Evolutionary conservation across 1,140 invertebrate genomes (phyloP).

Genomic region (Proctacanthus coquilletti): DNA sequence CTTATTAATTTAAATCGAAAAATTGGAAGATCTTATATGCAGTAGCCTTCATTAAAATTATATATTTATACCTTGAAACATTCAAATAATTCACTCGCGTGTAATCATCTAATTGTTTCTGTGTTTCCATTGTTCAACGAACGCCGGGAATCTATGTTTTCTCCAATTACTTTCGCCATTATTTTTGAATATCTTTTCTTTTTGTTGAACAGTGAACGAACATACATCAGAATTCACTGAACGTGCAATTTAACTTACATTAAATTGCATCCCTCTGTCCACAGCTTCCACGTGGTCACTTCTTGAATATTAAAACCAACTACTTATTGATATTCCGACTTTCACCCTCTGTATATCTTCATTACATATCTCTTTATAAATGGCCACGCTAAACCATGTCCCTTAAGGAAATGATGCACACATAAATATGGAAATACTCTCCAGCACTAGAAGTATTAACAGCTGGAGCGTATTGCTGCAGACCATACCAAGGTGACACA

Average conservation of each 20-base stretch:
- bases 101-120: conserved; percentile 34
- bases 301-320: conserved; percentile 33
- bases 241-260: conserved; percentile 15
- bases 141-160: conserved; percentile 36
- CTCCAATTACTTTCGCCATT: conserved; percentile 37
- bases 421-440: conserved; percentile 36
- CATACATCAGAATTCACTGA: conserved; percentile 43
- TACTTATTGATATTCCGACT: conserved; percentile 36
- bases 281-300: conserved; percentile 28
- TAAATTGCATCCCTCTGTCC: conserved; percentile 34
- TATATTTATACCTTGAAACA: no score
- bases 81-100: conserved; percentile 28
- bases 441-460: conserved; percentile 27
- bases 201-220: conserved; percentile 40
- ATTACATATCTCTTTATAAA: conserved; percentile 27
- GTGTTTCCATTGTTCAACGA: conserved; percentile 31
- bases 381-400: conserved; percentile 37
- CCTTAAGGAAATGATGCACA: conserved; percentile 35
- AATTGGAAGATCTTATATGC: no score
- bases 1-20: no score
- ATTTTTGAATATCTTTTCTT: conserved; percentile 44
- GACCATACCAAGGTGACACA: conserved; percentile 31
- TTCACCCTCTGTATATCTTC: conserved; percentile 23
- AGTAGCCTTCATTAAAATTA: no score
- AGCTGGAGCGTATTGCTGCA: conserved; percentile 23